phyloP scores from a whole-genome alignment of 2,888 invertebrate genomes.

The Synanthedon vespiformis region DNA sequence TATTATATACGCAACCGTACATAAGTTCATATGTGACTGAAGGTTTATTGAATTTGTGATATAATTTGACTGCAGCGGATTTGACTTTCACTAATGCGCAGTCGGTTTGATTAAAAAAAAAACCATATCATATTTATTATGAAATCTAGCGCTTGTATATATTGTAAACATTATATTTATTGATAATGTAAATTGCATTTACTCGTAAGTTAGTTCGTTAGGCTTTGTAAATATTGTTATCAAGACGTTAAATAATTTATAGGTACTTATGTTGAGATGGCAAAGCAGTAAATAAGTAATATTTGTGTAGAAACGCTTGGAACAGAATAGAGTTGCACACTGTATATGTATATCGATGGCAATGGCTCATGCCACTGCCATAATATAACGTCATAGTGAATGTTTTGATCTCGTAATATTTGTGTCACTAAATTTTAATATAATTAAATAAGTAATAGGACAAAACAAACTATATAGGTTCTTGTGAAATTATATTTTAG shows the following conservation, averaged over 20 bases:
- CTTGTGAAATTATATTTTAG: slow-evolving; percentile 16
- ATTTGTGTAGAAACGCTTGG: slow-evolving; percentile 57
- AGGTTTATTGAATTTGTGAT: slow-evolving; percentile 23
- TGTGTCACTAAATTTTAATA: slow-evolving; percentile 36
- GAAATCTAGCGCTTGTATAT: slow-evolving; percentile 66
- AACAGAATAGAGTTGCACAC: slow-evolving; percentile 55
- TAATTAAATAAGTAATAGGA: slow-evolving; percentile 8
- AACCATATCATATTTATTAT: slow-evolving; percentile 58
- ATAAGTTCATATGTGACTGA: background rate
- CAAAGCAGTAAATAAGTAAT: slow-evolving; percentile 44
- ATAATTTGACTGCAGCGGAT: slow-evolving; percentile 45
- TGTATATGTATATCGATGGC: slow-evolving; percentile 25
- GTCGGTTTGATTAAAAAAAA: slow-evolving; percentile 54
- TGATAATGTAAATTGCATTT: slow-evolving; percentile 67
- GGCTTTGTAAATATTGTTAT: slow-evolving; percentile 71
- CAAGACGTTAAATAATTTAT: slow-evolving; percentile 68
- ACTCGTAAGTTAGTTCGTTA: slow-evolving; percentile 63
- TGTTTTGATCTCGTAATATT: slow-evolving; percentile 52
- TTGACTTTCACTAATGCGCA: slow-evolving; percentile 32
- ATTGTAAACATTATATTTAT: slow-evolving; percentile 68
- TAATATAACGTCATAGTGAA: slow-evolving; percentile 50
- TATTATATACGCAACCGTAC: no score
- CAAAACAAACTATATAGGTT: slow-evolving; percentile 10
- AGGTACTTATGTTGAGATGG: slow-evolving; percentile 53
- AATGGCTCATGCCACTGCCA: slow-evolving; percentile 41